Evolutionary conservation across 1,140 invertebrate species (phyloP).

Genomic region (Hermetia illucens): DNA sequence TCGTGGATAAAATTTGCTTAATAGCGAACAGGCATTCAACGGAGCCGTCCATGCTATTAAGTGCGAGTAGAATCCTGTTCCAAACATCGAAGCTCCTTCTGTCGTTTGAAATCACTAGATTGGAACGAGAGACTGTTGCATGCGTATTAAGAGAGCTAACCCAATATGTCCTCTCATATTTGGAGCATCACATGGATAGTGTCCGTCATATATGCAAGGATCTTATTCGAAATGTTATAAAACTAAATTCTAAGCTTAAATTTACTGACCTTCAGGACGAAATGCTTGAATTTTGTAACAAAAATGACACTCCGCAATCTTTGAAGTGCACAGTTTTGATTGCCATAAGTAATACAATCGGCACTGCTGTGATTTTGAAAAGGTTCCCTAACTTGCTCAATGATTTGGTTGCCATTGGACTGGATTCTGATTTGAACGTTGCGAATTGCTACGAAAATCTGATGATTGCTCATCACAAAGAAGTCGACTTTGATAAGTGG

Average conservation of each 20-base stretch:
- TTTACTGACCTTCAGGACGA: slow-evolving; percentile 11
- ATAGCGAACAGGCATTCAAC: slow-evolving; percentile 10
- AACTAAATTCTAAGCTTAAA: slow-evolving; percentile 17
- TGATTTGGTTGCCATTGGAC: slow-evolving; percentile 11
- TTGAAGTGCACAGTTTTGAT: slow-evolving; percentile 15
- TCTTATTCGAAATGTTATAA: slow-evolving; percentile 29
- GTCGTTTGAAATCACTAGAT: slow-evolving; percentile 1
- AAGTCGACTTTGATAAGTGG: slow-evolving; percentile 13
- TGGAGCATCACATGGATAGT: slow-evolving; percentile 40
- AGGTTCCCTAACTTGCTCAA: slow-evolving; percentile 15
- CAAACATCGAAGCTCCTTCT: slow-evolving; percentile 9
- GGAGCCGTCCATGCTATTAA: slow-evolving; percentile 6
- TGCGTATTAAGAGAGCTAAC: not conserved
- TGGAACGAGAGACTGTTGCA: not conserved
- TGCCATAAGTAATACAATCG: slow-evolving; percentile 12
- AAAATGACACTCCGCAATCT: slow-evolving; percentile 5
- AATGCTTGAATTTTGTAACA: slow-evolving; percentile 8
- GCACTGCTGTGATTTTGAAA: slow-evolving; percentile 10
- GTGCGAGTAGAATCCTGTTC: slow-evolving; percentile 8
- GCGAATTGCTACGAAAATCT: slow-evolving; percentile 19
- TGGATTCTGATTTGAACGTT: slow-evolving; percentile 19
- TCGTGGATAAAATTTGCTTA: slow-evolving; percentile 9
- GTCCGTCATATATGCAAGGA: slow-evolving; percentile 37
- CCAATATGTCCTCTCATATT: slow-evolving; percentile 13
- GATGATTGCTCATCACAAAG: slow-evolving; percentile 9